phyloP scores from a whole-genome alignment of 1,140 invertebrate genomes.

The Psilanteris sp. region DNA sequence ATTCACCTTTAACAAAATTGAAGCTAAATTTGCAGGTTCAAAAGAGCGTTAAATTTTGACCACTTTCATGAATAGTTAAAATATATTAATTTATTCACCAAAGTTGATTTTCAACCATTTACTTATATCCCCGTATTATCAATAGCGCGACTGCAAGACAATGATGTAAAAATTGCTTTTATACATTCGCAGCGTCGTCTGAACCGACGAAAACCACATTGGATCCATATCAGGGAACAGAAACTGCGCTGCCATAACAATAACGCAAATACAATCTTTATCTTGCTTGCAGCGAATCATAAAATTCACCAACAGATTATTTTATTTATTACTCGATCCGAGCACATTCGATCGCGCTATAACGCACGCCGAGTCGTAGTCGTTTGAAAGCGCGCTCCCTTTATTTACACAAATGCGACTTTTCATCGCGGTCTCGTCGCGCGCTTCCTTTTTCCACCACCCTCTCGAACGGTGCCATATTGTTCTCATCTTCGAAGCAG shows the following conservation, averaged over 20 bases:
- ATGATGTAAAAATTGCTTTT: slow-evolving; percentile 4
- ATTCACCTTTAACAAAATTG: too few relatives aligned
- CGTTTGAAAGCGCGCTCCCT: slow-evolving; percentile 19
- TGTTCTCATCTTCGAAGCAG: slow-evolving; percentile 50
- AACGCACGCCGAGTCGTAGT: slow-evolving; percentile 24
- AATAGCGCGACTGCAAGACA: too few relatives aligned
- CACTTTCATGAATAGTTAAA: too few relatives aligned
- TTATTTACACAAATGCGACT: slow-evolving; percentile 49
- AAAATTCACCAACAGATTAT: slow-evolving; percentile 53
- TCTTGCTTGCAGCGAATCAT: slow-evolving; percentile 25
- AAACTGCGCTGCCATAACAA: slow-evolving; percentile 44
- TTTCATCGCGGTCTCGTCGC: slow-evolving; percentile 29
- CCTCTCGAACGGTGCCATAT: slow-evolving; percentile 39
- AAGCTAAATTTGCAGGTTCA: too few relatives aligned
- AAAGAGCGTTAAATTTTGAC: too few relatives aligned
- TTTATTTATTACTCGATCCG: slow-evolving; percentile 38
- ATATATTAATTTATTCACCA: too few relatives aligned
- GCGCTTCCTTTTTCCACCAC: slow-evolving; percentile 21
- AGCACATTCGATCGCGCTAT: slow-evolving; percentile 42
- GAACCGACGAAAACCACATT: slow-evolving; percentile 21
- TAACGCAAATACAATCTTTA: slow-evolving; percentile 56
- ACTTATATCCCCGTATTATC: too few relatives aligned
- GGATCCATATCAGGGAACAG: slow-evolving; percentile 16
- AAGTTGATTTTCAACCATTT: too few relatives aligned
- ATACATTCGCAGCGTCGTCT: slow-evolving; percentile 1